Conservation (phyloP, 2,113 vertebrate species). For the Centrocercus urophasianus region DNA sequence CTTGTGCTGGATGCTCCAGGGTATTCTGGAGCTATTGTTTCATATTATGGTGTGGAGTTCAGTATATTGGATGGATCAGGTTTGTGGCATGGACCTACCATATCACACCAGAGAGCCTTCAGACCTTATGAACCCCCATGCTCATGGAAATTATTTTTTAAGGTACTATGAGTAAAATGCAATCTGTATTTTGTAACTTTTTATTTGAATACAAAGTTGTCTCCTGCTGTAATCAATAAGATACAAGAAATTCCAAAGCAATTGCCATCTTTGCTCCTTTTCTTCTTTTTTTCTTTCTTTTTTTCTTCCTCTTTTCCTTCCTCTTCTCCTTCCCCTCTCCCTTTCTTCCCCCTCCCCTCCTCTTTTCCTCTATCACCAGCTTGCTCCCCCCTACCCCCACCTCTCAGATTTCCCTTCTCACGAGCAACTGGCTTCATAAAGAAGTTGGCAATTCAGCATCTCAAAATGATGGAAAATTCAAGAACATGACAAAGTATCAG, state of each 20-base stretch:
- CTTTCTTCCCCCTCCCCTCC: background rate
- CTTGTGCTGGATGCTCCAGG: too few species aligned
- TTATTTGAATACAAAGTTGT: background rate
- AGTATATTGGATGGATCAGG: background rate
- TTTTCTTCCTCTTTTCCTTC: background rate
- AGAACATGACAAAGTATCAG: background rate
- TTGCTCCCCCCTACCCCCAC: background rate
- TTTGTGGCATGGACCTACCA: background rate
- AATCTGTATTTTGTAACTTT: background rate
- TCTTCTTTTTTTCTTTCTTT: background rate
- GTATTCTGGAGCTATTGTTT: background rate
- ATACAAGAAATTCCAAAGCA: background rate
- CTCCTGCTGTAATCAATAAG: background rate
- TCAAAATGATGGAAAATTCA: background rate
- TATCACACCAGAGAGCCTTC: fast-evolving
- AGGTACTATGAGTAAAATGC: background rate
- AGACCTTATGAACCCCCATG: background rate
- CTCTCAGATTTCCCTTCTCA: background rate
- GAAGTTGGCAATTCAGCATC: background rate
- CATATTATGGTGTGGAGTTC: background rate
- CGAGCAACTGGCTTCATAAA: background rate
- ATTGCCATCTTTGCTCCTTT: background rate
- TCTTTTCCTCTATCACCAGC: background rate
- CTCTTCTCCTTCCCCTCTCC: too few species aligned
- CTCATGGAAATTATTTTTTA: background rate